phyloP scores from a whole-genome alignment of 2,113 vertebrate species.

The Brienomyrus brachyistius region DNA sequence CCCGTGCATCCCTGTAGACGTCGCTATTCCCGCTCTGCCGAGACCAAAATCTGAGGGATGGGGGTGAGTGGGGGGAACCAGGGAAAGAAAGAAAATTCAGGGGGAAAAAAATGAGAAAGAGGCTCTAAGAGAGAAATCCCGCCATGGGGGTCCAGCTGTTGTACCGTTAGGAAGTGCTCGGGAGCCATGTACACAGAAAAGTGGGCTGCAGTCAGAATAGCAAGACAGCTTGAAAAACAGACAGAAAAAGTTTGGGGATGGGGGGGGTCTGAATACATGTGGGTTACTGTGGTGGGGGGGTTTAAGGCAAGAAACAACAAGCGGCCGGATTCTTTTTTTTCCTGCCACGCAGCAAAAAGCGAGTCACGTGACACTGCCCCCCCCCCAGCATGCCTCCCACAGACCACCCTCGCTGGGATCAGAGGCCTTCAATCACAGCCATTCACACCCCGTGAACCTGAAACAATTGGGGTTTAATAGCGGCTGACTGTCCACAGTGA shows the following conservation, averaged over 20 bases:
- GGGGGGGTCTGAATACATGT: too few species aligned
- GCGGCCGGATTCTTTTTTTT: slow-evolving; percentile 62
- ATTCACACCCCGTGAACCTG: slow-evolving; percentile 86
- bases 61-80: background rate
- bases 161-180: background rate
- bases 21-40: background rate
- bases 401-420: slow-evolving; percentile 74
- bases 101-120: background rate
- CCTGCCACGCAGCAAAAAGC: slow-evolving; percentile 57
- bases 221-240: background rate
- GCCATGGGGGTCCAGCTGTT: background rate
- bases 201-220: background rate
- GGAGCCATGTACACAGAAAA: background rate
- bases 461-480: slow-evolving; percentile 84
- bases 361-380: slow-evolving; percentile 56
- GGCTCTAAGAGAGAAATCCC: background rate
- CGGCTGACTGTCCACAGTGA: slow-evolving; percentile 63
- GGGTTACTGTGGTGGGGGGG: background rate
- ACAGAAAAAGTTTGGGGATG: background rate
- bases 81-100: background rate
- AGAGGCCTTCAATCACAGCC: slow-evolving; percentile 69
- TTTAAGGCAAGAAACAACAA: slow-evolving; percentile 58
- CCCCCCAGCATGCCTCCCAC: slow-evolving; percentile 29
- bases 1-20: background rate
- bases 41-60: background rate